Base-by-base conservation (phyloP, 1,140 invertebrate genomes). In the Lethrus apterus region DNA sequence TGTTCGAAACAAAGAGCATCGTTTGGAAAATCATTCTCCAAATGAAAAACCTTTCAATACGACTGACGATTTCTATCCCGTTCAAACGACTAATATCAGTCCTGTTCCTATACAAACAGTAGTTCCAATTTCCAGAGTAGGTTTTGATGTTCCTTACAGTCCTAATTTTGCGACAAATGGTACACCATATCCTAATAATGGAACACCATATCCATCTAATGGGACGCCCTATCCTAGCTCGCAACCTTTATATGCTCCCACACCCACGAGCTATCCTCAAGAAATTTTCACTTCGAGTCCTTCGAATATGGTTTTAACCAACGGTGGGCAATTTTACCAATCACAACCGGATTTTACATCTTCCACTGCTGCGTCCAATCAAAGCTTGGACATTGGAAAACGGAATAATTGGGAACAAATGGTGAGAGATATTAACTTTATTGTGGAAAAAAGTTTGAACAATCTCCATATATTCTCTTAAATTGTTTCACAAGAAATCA, bases 1-100 rank as follows among this genome's bases (percentile, higher is more conserved):
- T 34, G 62, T 68, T 2, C 55, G 64, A 24, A 59, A 55, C 35
- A 63, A 63, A 44, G 58, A 65, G 21, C 59, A 63, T 32, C 51
- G 53, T 11, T 57, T 56, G 20, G 63, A 65, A 11, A 59, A 52
- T 44, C 59, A 57, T 46, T 60, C 60, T 11, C 60, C 63, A 26
- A 53, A 50, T 4, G 63, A 63, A 24, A 63, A 63, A 48, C 33
- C 48, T 3, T 60, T 58, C 38, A 44, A 44, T 5, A 29, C 46
- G 9, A 36, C 55, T 7, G 62, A 64, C 17, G 57, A 61, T 10
- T 62, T 56, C 40, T 62, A 59, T 38, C 51, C 57, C 2, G 35
- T 56, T 10, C 21, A 55, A 7, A 56, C 57, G 2, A 48, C 55
- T 13, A 54, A 56, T 8, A 54, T 57, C 1, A 62, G 54, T 48